Evolutionary conservation across 37 sponge, comb jelly and placozoan genomes (phyloP), one percentile per base, ranked within the genome.

Genomic region (Haliclona indistincta): DNA sequence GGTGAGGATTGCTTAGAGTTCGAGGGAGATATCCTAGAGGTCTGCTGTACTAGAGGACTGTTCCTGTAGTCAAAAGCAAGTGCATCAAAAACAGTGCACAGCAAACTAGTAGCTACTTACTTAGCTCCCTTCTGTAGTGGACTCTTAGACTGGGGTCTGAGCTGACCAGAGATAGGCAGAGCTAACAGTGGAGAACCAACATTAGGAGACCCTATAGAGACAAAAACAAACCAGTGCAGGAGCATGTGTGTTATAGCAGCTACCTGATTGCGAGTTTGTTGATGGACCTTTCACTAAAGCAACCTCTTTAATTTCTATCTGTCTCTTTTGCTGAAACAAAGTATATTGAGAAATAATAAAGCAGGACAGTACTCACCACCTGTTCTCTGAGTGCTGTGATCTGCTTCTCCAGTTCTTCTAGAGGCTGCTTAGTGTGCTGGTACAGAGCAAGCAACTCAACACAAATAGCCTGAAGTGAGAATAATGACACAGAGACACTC

Each of bases 321-420:
- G 83, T 40, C 67, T 82, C 54, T 75, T 74, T 62, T 74, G 25
- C 70, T 2, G 43, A 23, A 68, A 19, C 22, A 43, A 22, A 68
- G 7, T 38, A 67, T 29, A 38, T 10, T 20, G 17, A 49, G 13
- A 49, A 49, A 49, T 49, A 49, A 49, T 20, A 49, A 49, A 17
- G 53, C 53, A 49, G 53, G 17, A 49, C 29, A 39, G 29, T 22
- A 22, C 13, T 20, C 38, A 41, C 28, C 40, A 73, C 43, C 39
- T 74, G 35, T 26, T 85, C 84, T 60, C 74, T 85, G 26, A 85
- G n/a, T 13, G 25, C 26, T n/a, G 22, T 43, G 10, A 93, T 43
- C 38, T 93, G 83, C 52, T 74, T 81, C 54, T 93, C 90, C 17
- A 85, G 53, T 33, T 82, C 87, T 35, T 89, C 90, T 13, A 85